phyloP scores from a whole-genome alignment of 2,888 invertebrate genomes.

The Schizaphis graminum region DNA sequence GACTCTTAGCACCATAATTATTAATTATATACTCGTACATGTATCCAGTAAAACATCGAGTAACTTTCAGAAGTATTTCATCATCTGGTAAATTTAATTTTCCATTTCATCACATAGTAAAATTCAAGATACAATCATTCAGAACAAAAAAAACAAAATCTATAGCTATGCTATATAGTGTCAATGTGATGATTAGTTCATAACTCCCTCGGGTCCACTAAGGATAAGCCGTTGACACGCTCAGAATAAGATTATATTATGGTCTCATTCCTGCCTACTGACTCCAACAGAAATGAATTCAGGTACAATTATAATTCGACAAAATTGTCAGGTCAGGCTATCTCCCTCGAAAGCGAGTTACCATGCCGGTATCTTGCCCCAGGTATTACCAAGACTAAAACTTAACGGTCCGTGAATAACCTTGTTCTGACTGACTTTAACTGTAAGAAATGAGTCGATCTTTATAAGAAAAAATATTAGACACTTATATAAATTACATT shows the following conservation, averaged over 20 bases:
- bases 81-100: background rate
- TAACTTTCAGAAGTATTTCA: background rate
- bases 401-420: background rate
- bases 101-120: background rate
- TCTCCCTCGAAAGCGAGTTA: background rate
- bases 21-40: background rate
- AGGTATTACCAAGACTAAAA: background rate
- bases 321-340: background rate
- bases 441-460: background rate
- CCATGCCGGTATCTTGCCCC: background rate
- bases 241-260: background rate
- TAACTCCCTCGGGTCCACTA: background rate
- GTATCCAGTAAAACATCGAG: background rate
- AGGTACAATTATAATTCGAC: background rate
- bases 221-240: background rate
- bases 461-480: background rate
- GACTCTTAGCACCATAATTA: background rate
- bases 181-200: background rate
- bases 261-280: background rate
- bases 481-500: background rate
- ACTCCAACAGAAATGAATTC: background rate
- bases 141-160: background rate
- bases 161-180: background rate
- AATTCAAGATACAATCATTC: background rate
- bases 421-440: background rate